phyloP scores from a whole-genome alignment of 2,113 vertebrate genomes.

The Rafetus swinhoei region DNA sequence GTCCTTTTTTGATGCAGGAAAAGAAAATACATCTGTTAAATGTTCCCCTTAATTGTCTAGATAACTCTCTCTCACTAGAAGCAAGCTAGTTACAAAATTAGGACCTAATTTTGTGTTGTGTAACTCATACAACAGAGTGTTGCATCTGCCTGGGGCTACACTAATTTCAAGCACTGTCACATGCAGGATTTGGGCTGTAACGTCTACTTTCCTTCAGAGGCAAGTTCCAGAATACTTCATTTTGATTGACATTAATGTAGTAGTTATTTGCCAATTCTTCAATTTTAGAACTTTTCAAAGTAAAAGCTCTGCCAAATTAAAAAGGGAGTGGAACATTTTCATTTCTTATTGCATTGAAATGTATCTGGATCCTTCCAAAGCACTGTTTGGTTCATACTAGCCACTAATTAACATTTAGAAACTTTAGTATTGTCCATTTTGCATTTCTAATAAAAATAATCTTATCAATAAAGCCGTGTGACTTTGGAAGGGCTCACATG shows the following conservation, averaged over 20 bases:
- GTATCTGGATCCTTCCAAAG: not conserved
- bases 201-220: not conserved
- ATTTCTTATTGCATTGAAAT: not conserved
- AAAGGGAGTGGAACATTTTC: not conserved
- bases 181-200: not conserved
- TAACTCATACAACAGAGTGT: not conserved
- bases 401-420: not conserved
- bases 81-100: not conserved
- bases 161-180: not conserved
- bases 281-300: not conserved
- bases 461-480: not conserved
- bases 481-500: slow-evolving; percentile 8
- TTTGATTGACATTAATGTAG: slow-evolving; percentile 1
- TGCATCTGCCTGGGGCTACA: not conserved
- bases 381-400: not conserved
- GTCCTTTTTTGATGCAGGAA: not conserved
- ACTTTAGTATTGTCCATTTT: not conserved
- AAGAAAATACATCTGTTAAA: not conserved
- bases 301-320: not conserved
- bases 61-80: not conserved
- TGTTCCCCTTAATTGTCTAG: not conserved
- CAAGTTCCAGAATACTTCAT: not conserved
- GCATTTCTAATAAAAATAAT: not conserved
- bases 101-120: not conserved
- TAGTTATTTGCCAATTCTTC: not conserved